These are phyloP conservation scores for Catagonus wagneri DNA, from an alignment of 2,113 vertebrate genomes.

Conservation along the genomic window DNA sequence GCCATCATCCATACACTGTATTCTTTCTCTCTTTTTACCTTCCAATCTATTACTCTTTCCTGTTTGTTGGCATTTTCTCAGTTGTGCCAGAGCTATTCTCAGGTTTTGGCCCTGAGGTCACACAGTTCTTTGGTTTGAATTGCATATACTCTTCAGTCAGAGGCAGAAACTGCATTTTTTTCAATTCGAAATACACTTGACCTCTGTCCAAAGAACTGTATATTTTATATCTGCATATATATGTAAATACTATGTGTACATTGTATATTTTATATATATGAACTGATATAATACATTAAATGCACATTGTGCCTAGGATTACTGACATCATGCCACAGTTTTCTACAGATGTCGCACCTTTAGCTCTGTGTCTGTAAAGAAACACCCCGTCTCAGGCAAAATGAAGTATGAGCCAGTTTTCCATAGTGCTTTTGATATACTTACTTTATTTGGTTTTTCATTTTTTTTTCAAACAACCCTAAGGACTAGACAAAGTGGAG, in stretches of 20 bases:
- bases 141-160: not conserved
- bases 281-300: not conserved
- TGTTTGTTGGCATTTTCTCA: not conserved
- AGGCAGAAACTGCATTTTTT: not conserved
- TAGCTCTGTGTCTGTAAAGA: not conserved
- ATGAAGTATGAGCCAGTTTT: not conserved
- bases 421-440: not conserved
- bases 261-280: not conserved
- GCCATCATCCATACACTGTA: not conserved
- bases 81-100: not conserved
- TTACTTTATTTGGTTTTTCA: not conserved
- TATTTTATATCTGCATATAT: not conserved
- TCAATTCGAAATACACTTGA: not conserved
- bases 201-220: not conserved
- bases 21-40: not conserved
- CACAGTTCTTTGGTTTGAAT: not conserved
- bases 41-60: not conserved
- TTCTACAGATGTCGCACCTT: not conserved
- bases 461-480: not conserved
- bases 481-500: not conserved
- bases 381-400: not conserved
- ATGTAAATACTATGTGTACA: not conserved
- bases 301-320: not conserved
- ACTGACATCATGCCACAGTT: not conserved
- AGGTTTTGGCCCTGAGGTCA: not conserved